Base-by-base conservation (phyloP, 2,888 invertebrate genomes). In the Xestia sexstrigata region DNA sequence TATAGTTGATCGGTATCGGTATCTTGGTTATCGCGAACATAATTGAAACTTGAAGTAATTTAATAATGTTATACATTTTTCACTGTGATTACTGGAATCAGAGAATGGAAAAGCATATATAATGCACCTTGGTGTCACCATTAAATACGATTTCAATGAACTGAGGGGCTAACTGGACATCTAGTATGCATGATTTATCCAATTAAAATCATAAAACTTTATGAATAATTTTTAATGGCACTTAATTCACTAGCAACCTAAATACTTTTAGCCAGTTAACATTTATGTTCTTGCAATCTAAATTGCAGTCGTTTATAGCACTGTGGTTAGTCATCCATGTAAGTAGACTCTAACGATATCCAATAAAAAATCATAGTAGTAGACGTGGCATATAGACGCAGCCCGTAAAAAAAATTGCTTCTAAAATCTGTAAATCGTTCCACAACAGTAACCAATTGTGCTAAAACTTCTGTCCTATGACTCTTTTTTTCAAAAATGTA, bases 201-300 rank as follows among this genome's bases (percentile, higher is more conserved):
- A 76, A 71, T 71, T 69, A 65, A 39, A 67, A 15, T n/a, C 49
- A 71, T 82, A 65, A 72, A 82, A 39, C 2, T 76, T 77, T 45
- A 79, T 74, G 45, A 66, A 66, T 74, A 75, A 2, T 2, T 65
- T 79, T 63, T 35, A 69, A 60, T 60, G 17, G 35, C 52, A 62
- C 35, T 42, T 81, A 81, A 72, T 55, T 76, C 39, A 55, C 66
- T 42, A 1, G 55, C 45, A 71, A 77, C 68, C 83, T 77, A 71
- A 71, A 82, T 77, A 69, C 52, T 66, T 66, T 78, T 58, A 23
- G 66, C 81, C 35, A 42, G 71, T 71, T 82, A 30, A 26, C 62
- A 35, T 65, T 30, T 30, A 52, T 47, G 52, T 26, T 58, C 2
- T 49, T 70, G 15, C 15, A 26, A 63, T 82, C 35, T 42, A 45